These are phyloP conservation scores for Anastrepha obliqua DNA, from an alignment of 1,140 invertebrate species.

Conservation along the genomic window DNA sequence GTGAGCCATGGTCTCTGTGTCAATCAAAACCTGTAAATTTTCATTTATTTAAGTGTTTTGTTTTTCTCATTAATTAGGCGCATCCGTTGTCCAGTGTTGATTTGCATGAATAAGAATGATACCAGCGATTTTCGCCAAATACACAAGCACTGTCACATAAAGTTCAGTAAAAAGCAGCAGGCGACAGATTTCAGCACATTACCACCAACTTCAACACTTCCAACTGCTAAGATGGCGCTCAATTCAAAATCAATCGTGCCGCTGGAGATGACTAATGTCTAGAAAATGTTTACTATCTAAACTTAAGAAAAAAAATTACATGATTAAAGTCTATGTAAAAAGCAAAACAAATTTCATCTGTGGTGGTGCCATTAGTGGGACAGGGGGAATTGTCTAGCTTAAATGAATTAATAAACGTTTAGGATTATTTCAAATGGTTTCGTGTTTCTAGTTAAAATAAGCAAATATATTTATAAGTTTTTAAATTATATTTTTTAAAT, in stretches of 20 bases:
- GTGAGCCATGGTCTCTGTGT: not conserved
- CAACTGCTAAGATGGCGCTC: not conserved
- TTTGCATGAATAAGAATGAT: constrained; percentile 71
- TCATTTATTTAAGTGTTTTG: not conserved
- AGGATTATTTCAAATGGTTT: not conserved
- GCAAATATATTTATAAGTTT: not conserved
- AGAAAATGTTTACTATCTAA: constrained; percentile 29
- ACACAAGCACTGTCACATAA: constrained; percentile 68
- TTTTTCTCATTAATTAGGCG: constrained; percentile 57
- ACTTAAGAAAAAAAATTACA: not conserved
- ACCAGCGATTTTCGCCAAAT: constrained; percentile 70
- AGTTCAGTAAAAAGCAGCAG: constrained; percentile 47
- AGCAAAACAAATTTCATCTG: not conserved
- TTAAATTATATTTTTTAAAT: not conserved
- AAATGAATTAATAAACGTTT: constrained; percentile 1
- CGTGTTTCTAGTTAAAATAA: not conserved
- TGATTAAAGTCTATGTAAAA: not conserved
- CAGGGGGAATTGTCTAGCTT: too few relatives aligned
- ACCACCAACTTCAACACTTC: not conserved
- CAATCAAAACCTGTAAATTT: not conserved
- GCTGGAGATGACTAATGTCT: not conserved
- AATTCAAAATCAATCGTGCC: not conserved
- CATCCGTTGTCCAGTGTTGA: constrained; percentile 70
- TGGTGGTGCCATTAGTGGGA: not conserved
- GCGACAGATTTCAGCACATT: not conserved